Evolutionary conservation across 2,113 vertebrate genomes (phyloP).

Genomic region (Hystrix cristata): DNA sequence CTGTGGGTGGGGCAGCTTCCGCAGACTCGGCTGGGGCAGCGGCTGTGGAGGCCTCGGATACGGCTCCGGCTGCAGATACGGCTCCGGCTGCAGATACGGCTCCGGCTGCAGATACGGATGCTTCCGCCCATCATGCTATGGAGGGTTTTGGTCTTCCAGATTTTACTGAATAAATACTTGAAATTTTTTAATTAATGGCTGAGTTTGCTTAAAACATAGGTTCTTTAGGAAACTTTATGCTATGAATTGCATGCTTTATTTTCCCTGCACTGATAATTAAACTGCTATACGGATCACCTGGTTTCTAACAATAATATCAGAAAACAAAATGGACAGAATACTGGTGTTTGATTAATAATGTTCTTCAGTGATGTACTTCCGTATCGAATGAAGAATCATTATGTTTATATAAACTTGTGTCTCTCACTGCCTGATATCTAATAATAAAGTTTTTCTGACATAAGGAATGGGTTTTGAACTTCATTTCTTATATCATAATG

Average conservation of each 20-base stretch:
- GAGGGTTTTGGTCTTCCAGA: conserved; percentile 39
- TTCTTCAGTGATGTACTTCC: neutral
- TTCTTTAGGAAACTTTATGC: neutral
- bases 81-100: neutral
- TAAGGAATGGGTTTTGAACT: neutral
- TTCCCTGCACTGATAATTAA: neutral
- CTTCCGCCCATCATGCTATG: neutral
- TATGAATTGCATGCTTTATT: neutral
- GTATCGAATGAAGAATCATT: neutral
- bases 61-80: neutral
- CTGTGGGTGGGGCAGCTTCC: neutral
- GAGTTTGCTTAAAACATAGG: neutral
- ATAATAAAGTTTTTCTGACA: neutral
- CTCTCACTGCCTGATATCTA: neutral
- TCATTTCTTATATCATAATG: neutral
- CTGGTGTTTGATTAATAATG: neutral
- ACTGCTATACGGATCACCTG: neutral
- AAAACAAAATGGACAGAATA: neutral
- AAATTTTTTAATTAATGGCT: neutral
- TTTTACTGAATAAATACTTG: conserved; percentile 55
- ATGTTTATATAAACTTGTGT: neutral
- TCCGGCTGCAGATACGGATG: neutral
- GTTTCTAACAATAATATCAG: neutral
- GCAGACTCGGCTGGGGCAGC: neutral
- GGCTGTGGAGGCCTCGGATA: no score